Evolutionary conservation across 2,888 invertebrate species (phyloP), one percentile per base, ranked within the genome.

Genomic region (Ephialtes manifestator): DNA sequence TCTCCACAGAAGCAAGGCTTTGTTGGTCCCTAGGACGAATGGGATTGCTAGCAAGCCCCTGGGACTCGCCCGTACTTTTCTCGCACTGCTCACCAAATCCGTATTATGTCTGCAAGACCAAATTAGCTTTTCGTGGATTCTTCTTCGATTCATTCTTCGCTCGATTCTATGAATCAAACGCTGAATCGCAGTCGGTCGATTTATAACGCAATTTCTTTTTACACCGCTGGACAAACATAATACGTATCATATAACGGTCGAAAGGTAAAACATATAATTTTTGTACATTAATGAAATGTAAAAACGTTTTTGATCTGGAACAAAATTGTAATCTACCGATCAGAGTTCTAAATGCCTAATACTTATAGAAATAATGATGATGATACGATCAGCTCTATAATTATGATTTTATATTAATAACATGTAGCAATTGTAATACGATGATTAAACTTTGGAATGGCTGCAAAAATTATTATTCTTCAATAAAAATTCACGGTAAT

Each of bases 11-110:
- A 28, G 65, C 39, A n/a, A 20, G 65, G 83, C 85, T 87, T 87
- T 87, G 85, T 87, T 81, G 83, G 79, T 51, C 24, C 79, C 63
- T 63, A 28, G 79, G 70, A 70, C 74, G 79, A 76, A 77, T 81
- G 79, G 71, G 76, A 87, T 87, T 87, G 83, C 83, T 74, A 79
- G 76, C 63, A 65, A 81, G 24, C 87, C 87, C 85, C 51, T 79
- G 87, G 87, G 87, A 83, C 78, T 20, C 43, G 65, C 68, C 18
- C 58, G 43, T 55, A 51, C 72, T 67, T 60, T 67, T 63, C 60
- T 72, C 65, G 20, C 60, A 72, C 72, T 28, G 63, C 71, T 70
- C 67, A 20, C 79, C 63, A 81, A 83, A 85, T 85, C 83, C 83
- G 77, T 87, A 83, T 85, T 85, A 87, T 76, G 71, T 79, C 82